A percentile compares a stretch with the other conserved stretches of the same genome.
These are phyloP conservation scores for Campylorhamphus procurvoides DNA, from an alignment of 2,113 vertebrate species.

Conservation along the genomic window DNA sequence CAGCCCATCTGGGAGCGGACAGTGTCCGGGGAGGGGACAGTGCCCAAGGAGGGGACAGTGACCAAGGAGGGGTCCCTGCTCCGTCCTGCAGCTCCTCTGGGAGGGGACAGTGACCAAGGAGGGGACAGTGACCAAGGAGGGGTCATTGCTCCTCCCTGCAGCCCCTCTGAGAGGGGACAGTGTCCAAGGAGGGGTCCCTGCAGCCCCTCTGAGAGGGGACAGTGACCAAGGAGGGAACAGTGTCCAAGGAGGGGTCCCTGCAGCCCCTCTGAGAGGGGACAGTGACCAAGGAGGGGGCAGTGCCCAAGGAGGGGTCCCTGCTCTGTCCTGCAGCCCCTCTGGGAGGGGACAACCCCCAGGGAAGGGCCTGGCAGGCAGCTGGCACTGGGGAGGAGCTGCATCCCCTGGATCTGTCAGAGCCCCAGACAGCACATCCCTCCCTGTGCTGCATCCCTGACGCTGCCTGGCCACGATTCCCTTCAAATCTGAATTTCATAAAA, in stretches of 20 bases:
- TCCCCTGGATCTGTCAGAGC: background rate
- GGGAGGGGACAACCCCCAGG: fast-evolving
- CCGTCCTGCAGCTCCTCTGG: background rate
- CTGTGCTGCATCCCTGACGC: background rate
- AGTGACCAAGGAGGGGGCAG: fast-evolving
- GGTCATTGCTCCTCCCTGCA: background rate
- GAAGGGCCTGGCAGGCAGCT: fast-evolving
- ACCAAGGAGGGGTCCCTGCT: background rate
- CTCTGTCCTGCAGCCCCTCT: background rate
- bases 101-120: fast-evolving
- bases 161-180: background rate
- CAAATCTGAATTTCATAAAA: background rate
- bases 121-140: background rate
- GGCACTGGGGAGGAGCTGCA: background rate
- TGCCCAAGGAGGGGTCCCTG: background rate
- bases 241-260: background rate
- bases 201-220: background rate
- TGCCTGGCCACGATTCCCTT: background rate
- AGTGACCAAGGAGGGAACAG: fast-evolving
- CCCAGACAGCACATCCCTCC: fast-evolving
- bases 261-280: background rate
- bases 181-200: background rate
- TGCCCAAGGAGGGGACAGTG: fast-evolving
- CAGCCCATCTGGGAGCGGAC: background rate
- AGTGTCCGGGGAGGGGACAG: fast-evolving